Evolutionary conservation across 1,140 invertebrate genomes (phyloP).

Genomic region (Agrilus planipennis): DNA sequence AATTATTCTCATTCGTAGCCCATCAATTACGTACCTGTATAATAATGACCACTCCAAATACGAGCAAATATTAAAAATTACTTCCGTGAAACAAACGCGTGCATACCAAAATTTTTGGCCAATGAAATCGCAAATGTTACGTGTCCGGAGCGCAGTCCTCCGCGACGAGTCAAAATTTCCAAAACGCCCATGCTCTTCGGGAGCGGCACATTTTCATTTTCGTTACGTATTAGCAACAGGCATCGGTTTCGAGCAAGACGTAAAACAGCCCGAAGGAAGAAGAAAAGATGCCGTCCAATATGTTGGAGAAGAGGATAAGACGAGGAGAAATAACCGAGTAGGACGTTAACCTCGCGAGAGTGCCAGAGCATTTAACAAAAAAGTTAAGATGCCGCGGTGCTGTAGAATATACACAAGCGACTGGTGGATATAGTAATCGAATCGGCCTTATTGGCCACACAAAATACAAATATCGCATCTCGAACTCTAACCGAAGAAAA

Average conservation of each 20-base stretch:
- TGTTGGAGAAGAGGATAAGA: not conserved
- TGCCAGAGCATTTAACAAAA: constrained; percentile 21
- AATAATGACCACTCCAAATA: too few relatives aligned
- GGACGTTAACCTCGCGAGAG: constrained; percentile 23
- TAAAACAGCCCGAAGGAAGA: not conserved
- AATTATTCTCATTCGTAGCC: too few relatives aligned
- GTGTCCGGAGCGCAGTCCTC: not conserved
- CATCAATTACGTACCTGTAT: too few relatives aligned
- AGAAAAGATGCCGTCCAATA: not conserved
- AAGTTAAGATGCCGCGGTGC: constrained; percentile 14
- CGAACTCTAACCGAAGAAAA: constrained; percentile 26
- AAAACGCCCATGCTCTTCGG: too few relatives aligned
- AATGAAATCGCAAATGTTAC: too few relatives aligned
- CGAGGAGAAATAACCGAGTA: constrained; percentile 27
- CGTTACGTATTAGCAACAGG: not conserved
- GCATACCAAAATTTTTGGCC: too few relatives aligned
- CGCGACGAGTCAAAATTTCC: constrained; percentile 1
- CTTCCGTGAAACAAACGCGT: too few relatives aligned
- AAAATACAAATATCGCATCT: constrained; percentile 20
- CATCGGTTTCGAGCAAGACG: not conserved
- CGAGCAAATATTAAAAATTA: too few relatives aligned
- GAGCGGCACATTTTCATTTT: not conserved
- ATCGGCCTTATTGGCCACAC: constrained; percentile 25
- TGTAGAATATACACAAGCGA: too few relatives aligned
- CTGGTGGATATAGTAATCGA: constrained; percentile 10